Percentiles rank a stretch among this genome's conserved stretches.
These are phyloP conservation scores for Sebastolobus alascanus DNA, from an alignment of 2,797 vertebrate species.

Conservation along the genomic window DNA sequence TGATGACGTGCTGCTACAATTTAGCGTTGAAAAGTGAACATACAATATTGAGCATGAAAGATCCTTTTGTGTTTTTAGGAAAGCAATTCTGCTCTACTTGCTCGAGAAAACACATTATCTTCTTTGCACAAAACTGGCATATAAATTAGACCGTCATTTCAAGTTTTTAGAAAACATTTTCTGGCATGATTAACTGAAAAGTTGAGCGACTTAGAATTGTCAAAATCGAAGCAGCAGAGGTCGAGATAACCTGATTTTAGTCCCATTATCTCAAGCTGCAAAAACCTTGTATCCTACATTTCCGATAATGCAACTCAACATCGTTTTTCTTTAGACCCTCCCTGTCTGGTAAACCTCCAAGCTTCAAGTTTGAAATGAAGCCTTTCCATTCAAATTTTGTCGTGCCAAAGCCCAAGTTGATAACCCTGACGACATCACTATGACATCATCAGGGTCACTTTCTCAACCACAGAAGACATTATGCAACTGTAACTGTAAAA, in stretches of 20 bases:
- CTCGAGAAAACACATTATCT: not conserved
- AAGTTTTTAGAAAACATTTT: not conserved
- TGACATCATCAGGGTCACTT: not conserved
- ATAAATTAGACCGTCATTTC: not conserved
- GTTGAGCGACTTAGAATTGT: not conserved
- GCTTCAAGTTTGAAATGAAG: not conserved
- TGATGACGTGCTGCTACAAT: not conserved
- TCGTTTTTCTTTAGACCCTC: not conserved
- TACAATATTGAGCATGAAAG: not conserved
- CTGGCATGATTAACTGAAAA: not conserved
- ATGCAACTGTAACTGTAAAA: not conserved
- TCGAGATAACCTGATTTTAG: not conserved
- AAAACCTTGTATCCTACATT: not conserved
- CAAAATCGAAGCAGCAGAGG: too few relatives aligned
- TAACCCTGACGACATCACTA: not conserved
- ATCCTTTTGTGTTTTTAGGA: not conserved
- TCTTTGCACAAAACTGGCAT: not conserved
- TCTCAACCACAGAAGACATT: not conserved
- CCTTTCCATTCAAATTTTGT: not conserved
- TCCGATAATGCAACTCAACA: constrained; percentile 2
- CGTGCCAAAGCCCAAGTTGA: not conserved
- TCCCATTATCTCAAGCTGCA: not conserved
- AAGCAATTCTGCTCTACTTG: not conserved
- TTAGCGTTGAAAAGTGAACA: not conserved
- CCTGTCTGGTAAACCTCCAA: not conserved